A percentile compares a stretch with the other conserved stretches of the same genome.
Evolutionary conservation across 2,888 invertebrate genomes (phyloP).

Genomic region (Leucophenga maculata): DNA sequence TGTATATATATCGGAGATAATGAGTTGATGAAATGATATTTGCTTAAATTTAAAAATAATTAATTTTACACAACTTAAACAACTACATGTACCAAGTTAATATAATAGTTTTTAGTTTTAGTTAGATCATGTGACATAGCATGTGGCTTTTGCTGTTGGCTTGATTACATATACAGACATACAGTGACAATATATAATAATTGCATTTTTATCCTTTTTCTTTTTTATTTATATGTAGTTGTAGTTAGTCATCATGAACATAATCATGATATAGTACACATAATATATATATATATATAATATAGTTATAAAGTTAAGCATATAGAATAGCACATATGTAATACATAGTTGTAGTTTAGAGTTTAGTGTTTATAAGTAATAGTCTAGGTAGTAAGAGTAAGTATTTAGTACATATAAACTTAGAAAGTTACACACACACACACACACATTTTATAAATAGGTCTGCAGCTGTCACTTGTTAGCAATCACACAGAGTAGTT

Average conservation of each 20-base stretch:
- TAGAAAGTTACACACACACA: conserved; percentile 4
- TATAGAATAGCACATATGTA: conserved; percentile 23
- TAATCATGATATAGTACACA: neutral
- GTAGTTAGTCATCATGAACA: conserved; percentile 3
- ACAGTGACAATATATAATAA: conserved; percentile 21
- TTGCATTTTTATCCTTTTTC: neutral
- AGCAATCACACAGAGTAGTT: conserved; percentile 2
- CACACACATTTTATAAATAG: conserved; percentile 24
- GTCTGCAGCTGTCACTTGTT: conserved; percentile 26
- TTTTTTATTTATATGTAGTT: neutral
- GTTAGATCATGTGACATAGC: conserved; percentile 37
- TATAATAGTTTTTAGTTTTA: conserved; percentile 23
- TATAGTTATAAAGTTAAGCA: conserved; percentile 11
- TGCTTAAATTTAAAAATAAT: too few species aligned
- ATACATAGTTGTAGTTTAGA: too few species aligned
- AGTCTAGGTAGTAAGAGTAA: neutral
- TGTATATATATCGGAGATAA: too few species aligned
- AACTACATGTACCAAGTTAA: conserved; percentile 5
- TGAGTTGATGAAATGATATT: too few species aligned
- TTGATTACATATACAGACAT: conserved; percentile 50
- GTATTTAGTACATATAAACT: conserved; percentile 5
- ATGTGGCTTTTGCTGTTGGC: conserved; percentile 39
- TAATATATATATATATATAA: conserved; percentile 1
- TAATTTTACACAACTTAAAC: conserved; percentile 24
- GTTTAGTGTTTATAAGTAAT: neutral